These are phyloP conservation scores for Brachirus orientalis DNA, from an alignment of 2,113 vertebrate species.

Conservation along the genomic window DNA sequence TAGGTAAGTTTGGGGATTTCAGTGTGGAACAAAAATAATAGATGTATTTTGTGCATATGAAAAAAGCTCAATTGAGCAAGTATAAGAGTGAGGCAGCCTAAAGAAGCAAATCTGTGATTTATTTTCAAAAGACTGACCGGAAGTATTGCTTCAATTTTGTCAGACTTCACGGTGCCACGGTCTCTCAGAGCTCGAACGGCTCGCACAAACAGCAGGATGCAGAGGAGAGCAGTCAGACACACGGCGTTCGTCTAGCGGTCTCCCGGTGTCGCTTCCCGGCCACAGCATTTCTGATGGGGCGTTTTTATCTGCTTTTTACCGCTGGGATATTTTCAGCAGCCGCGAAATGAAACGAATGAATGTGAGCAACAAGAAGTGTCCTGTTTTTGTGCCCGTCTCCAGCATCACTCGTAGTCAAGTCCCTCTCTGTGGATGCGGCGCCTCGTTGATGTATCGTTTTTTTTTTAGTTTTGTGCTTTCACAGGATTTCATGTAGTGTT, in stretches of 20 bases:
- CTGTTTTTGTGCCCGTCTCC: constrained; percentile 66
- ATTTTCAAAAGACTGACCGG: constrained; percentile 42
- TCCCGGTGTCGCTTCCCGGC: constrained; percentile 61
- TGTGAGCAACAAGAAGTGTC: constrained; percentile 81
- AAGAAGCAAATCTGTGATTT: constrained; percentile 10
- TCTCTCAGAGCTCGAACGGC: constrained; percentile 58
- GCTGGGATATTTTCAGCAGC: constrained; percentile 72
- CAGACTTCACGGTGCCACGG: not conserved
- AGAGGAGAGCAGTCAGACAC: constrained; percentile 59
- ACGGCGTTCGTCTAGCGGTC: constrained; percentile 61
- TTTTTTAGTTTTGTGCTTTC: constrained; percentile 41
- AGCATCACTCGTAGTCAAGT: constrained; percentile 57
- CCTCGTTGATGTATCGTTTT: constrained; percentile 23
- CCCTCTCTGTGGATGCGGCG: constrained; percentile 60
- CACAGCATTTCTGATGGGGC: constrained; percentile 75
- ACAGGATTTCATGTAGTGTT: constrained; percentile 58
- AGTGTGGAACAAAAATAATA: not conserved
- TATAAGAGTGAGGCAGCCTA: not conserved
- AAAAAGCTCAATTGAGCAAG: too few species aligned
- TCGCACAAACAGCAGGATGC: constrained; percentile 71
- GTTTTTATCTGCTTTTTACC: constrained; percentile 54
- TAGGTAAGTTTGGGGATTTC: constrained; percentile 11
- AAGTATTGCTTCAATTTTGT: not conserved
- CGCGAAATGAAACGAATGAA: constrained; percentile 83
- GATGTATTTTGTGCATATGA: too few species aligned